Evolutionary conservation across 2,888 invertebrate genomes (phyloP).

Genomic region (Neuroscelio doddi): DNA sequence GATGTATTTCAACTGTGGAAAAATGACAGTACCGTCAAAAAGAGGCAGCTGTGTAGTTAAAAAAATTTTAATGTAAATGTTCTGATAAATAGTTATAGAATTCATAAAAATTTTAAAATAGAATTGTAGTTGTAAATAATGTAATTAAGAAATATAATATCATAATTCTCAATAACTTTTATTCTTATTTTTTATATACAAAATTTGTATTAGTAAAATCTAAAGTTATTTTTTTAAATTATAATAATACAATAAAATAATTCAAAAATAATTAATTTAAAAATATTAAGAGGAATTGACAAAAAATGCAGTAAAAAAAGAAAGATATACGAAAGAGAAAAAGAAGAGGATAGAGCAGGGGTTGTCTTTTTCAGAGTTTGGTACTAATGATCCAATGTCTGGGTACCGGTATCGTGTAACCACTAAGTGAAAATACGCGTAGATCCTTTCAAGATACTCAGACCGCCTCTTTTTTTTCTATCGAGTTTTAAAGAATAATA

Average conservation of each 20-base stretch:
- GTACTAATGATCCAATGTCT: conserved; percentile 66
- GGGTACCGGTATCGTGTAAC: conserved; percentile 66
- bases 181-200: no score
- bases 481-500: conserved; percentile 38
- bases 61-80: no score
- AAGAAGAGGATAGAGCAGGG: conserved; percentile 42
- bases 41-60: conserved; percentile 40
- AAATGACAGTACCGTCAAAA: conserved; percentile 41
- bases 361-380: conserved; percentile 48
- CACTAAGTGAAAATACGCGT: conserved; percentile 70
- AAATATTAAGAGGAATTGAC: conserved; percentile 45
- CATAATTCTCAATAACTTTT: no score
- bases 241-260: no score
- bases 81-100: no score
- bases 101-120: no score
- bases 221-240: no score
- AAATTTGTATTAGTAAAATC: no score
- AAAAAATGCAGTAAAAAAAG: conserved; percentile 46
- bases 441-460: conserved; percentile 62
- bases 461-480: conserved; percentile 35
- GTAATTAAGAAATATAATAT: no score
- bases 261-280: conserved; percentile 44
- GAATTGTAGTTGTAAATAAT: no score
- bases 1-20: conserved; percentile 14
- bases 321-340: conserved; percentile 33